phyloP scores from a whole-genome alignment of 1,140 invertebrate species.

The Ooceraea biroi region DNA sequence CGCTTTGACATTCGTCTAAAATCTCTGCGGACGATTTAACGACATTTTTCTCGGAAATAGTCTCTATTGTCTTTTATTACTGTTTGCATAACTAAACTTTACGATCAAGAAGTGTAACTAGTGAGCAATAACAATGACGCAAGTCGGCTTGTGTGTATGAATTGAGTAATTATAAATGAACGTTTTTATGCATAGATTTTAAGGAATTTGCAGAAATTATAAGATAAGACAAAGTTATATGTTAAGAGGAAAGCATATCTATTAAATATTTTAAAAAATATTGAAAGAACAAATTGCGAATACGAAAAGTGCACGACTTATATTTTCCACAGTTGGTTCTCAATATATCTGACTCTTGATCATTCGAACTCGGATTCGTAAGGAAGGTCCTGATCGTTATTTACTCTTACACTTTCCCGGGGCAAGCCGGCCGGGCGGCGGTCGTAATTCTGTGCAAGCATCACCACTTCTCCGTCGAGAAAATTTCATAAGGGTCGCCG shows the following conservation, averaged over 20 bases:
- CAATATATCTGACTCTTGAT: neutral
- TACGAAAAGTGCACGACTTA: neutral
- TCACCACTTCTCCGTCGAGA: slow-evolving; percentile 37
- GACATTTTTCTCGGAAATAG: neutral
- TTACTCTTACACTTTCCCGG: slow-evolving; percentile 16
- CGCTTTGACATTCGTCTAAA: neutral
- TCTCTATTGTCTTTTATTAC: neutral
- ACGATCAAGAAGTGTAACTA: neutral
- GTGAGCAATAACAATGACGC: too few species aligned
- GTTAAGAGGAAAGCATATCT: neutral
- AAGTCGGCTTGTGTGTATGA: too few species aligned
- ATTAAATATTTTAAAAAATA: slow-evolving; percentile 19
- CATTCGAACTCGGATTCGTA: too few species aligned
- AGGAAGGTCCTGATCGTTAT: slow-evolving; percentile 6
- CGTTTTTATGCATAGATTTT: neutral
- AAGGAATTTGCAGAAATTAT: neutral
- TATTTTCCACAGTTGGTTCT: slow-evolving; percentile 5
- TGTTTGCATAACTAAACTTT: neutral
- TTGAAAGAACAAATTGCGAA: neutral
- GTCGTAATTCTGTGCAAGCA: slow-evolving; percentile 46
- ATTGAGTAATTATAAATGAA: neutral
- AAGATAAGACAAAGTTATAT: neutral
- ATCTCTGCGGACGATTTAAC: neutral
- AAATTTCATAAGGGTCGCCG: slow-evolving; percentile 60
- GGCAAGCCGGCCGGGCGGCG: neutral